Conservation (phyloP, 2,888 invertebrate species). For the Hirudinaria manillensis region DNA sequence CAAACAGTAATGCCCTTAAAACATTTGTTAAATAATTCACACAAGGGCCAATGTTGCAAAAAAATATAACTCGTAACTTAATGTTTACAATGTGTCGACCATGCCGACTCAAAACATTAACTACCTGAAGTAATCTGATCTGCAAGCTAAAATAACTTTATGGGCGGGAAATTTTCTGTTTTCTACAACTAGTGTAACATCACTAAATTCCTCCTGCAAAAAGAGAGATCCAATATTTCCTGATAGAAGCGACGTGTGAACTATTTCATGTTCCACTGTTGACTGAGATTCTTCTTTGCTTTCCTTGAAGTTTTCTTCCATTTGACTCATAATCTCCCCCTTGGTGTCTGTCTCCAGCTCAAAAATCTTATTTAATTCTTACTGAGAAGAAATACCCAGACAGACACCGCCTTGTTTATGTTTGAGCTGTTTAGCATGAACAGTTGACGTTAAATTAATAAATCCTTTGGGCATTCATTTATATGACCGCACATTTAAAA, state of each 20-base stretch:
- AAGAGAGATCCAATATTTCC: conserved; percentile 80
- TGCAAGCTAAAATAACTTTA: conserved; percentile 81
- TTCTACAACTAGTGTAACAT: conserved; percentile 80
- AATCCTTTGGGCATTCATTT: no score
- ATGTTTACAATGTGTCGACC: no score
- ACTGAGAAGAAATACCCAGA: no score
- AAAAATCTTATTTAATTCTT: no score
- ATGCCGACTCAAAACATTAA: no score
- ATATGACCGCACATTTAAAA: no score
- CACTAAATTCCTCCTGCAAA: conserved; percentile 80
- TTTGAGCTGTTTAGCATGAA: no score
- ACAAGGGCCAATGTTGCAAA: neutral
- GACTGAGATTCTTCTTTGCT: neutral
- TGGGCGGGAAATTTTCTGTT: conserved; percentile 62
- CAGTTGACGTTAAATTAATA: no score
- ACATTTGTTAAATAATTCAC: conserved; percentile 25
- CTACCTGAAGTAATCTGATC: conserved; percentile 91
- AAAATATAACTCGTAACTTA: no score
- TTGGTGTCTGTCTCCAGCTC: no score
- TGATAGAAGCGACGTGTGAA: conserved; percentile 69
- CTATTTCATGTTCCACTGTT: conserved; percentile 59
- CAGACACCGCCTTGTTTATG: no score
- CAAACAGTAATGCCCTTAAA: conserved; percentile 61
- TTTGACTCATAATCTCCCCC: neutral
- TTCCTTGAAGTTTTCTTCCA: neutral